A percentile compares a stretch with the other conserved stretches of the same genome.
These are phyloP conservation scores for Clupea harengus DNA, from an alignment of 2,113 vertebrate genomes.

Conservation along the genomic window DNA sequence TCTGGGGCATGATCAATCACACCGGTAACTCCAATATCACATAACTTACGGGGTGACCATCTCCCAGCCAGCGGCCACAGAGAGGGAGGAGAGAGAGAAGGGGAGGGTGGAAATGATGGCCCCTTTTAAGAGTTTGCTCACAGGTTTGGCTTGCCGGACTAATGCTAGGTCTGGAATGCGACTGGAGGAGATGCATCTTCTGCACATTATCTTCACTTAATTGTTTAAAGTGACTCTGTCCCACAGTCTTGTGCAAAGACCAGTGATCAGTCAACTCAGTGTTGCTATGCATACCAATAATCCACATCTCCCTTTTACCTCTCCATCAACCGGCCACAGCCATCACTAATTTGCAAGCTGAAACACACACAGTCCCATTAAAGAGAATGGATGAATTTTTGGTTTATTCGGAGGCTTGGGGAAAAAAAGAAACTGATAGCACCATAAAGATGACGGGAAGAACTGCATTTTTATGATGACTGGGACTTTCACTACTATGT, in stretches of 20 bases:
- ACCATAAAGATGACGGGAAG: neutral
- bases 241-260: constrained; percentile 12
- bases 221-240: constrained; percentile 21
- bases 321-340: neutral
- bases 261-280: neutral
- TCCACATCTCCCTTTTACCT: neutral
- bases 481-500: neutral
- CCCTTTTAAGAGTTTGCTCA: constrained; percentile 28
- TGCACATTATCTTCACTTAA: constrained; percentile 29
- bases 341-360: neutral
- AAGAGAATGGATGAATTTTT: neutral
- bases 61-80: constrained; percentile 43
- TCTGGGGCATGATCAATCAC: constrained; percentile 60
- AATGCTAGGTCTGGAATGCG: constrained; percentile 18
- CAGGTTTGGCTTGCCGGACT: neutral
- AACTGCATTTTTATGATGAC: neutral
- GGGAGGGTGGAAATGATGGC: constrained; percentile 31
- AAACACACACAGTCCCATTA: neutral
- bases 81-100: neutral
- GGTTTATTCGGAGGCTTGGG: neutral
- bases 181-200: constrained; percentile 33
- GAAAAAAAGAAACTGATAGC: neutral
- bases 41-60: constrained; percentile 55
- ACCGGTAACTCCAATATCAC: constrained; percentile 56
- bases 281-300: neutral